Base-by-base conservation (phyloP, 2,113 vertebrate genomes). In the Ophiodon elongatus region DNA sequence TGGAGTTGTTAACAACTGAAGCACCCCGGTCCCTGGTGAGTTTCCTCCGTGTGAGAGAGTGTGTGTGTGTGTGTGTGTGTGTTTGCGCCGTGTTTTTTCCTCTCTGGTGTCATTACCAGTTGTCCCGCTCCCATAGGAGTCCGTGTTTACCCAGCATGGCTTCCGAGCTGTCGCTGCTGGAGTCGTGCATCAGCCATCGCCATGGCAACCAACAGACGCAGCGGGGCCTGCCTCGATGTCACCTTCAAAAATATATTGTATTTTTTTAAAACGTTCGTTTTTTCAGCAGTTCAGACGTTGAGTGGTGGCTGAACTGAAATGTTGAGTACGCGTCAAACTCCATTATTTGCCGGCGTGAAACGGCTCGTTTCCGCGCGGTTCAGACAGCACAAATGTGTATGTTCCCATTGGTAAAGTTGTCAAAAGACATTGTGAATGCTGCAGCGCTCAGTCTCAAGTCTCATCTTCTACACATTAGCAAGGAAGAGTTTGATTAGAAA, bases 51-150 rank as follows among this genome's bases (percentile, higher is more conserved):
- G 63, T 15, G 35, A 47, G 29, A 67, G 84, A 54, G 89, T 76
- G 59, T 70, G 80, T 79, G 60, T 50, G 41, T 66, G 17, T 52
- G 60, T 63, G 6, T 77, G 27, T 76, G 69, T 77, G 21, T 69
- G 75, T 70, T 13, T 69, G 65, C 6, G 50, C 80, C 52, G 45
- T 78, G 43, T 85, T 86, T 87, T 85, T 83, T 89, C 92, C 93
- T 73, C 73, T 76, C 85, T 68, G 90, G 93, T 85, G 92, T 95
- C 92, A 96, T 96, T 96, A 96, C 80, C 79, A 76, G 83, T 85
- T 86, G 85, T 85, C 83, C 85, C 81, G 19, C 80, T 92, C 93
- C 84, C 94, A 11, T 75, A 85, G 92, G 93, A 88, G 80, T 82
- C 76, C 64, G n/a, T 95, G 95, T 95, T 95, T 93, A 91, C 92